Evolutionary conservation across 2,797 vertebrate species (phyloP).

Genomic region (Scomberomorus guttatus): DNA sequence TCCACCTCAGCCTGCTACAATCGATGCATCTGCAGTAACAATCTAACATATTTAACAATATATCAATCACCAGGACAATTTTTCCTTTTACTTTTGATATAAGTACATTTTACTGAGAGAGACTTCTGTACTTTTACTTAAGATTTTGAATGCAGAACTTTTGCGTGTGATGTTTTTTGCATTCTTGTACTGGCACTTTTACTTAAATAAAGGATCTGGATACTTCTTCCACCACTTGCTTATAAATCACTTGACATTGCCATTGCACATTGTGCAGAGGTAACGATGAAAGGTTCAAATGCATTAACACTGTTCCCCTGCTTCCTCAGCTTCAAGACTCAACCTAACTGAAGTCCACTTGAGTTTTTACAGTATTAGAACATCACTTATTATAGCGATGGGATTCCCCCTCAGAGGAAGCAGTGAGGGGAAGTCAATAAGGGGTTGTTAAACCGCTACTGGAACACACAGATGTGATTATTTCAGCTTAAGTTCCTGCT

Average conservation of each 20-base stretch:
- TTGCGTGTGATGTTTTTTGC: neutral
- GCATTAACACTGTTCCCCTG: neutral
- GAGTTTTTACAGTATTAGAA: neutral
- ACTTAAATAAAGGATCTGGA: neutral
- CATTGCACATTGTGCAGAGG: neutral
- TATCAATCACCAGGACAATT: too few species aligned
- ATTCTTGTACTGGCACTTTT: neutral
- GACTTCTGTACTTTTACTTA: too few species aligned
- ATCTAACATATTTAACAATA: too few species aligned
- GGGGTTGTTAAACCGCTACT: constrained; percentile 5
- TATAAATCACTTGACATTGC: neutral
- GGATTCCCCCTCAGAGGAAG: constrained; percentile 4
- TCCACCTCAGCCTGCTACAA: too few species aligned
- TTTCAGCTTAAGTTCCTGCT: neutral
- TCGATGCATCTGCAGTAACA: too few species aligned
- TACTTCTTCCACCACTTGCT: neutral
- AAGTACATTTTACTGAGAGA: too few species aligned
- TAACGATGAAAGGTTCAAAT: neutral
- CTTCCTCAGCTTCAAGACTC: neutral
- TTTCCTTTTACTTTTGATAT: too few species aligned
- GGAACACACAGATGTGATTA: neutral
- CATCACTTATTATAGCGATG: neutral
- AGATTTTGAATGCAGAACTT: neutral
- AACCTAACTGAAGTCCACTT: neutral
- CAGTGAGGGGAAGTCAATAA: constrained; percentile 1